phyloP scores from a whole-genome alignment of 2,888 invertebrate genomes.

The Carpatolechia fugitivella region DNA sequence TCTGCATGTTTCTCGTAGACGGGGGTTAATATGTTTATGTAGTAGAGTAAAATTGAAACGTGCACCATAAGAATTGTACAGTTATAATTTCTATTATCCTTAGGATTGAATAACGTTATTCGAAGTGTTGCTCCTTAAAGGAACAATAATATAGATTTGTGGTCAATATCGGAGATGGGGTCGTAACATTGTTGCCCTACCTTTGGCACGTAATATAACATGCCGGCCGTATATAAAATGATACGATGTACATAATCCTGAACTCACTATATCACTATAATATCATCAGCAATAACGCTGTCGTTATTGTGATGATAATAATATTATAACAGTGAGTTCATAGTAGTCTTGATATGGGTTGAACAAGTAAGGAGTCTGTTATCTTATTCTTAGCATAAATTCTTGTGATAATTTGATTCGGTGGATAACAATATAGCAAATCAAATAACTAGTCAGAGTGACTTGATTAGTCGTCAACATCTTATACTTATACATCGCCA shows the following conservation, averaged over 20 bases:
- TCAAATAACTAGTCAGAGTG: too few relatives aligned
- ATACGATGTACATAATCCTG: slow-evolving; percentile 14
- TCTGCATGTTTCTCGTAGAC: too few relatives aligned
- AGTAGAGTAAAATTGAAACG: too few relatives aligned
- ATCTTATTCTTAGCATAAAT: too few relatives aligned
- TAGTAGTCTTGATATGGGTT: too few relatives aligned
- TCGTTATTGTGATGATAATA: not conserved
- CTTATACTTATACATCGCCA: too few relatives aligned
- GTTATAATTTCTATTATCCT: not conserved
- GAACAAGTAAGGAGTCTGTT: too few relatives aligned
- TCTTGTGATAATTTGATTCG: too few relatives aligned
- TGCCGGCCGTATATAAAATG: slow-evolving; percentile 17
- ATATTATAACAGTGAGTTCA: too few relatives aligned
- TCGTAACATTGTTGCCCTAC: slow-evolving; percentile 32
- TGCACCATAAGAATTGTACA: not conserved
- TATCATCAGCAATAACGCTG: not conserved
- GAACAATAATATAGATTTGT: slow-evolving; percentile 43
- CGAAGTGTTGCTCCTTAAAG: slow-evolving; percentile 26
- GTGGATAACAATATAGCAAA: too few relatives aligned
- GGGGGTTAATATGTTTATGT: too few relatives aligned
- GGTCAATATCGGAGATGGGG: slow-evolving; percentile 39
- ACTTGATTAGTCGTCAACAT: too few relatives aligned
- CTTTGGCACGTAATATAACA: slow-evolving; percentile 12
- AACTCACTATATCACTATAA: not conserved
- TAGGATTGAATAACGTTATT: not conserved